Evolutionary conservation across 2,797 vertebrate species (phyloP).

Genomic region (Cynopterus sphinx): DNA sequence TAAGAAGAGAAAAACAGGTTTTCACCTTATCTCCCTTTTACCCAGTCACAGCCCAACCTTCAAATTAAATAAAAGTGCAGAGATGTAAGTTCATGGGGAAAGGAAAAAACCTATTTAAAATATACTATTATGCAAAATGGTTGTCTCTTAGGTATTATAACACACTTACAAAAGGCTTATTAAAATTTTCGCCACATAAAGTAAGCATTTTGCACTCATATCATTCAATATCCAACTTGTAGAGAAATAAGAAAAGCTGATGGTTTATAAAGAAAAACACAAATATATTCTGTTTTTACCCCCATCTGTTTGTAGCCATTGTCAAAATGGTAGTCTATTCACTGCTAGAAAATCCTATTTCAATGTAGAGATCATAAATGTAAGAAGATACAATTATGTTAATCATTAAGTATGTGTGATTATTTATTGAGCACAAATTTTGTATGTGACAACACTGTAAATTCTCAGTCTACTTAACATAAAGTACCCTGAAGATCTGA

Average conservation of each 20-base stretch:
- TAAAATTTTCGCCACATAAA: background rate
- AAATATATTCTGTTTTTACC: background rate
- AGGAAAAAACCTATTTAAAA: conserved; percentile 16
- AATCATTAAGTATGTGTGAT: background rate
- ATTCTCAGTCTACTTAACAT: background rate
- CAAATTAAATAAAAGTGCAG: background rate
- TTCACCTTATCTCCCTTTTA: background rate
- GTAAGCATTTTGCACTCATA: background rate
- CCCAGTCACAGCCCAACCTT: background rate
- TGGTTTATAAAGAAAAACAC: background rate
- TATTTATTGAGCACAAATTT: background rate
- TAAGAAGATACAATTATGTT: background rate
- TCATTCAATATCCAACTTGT: conserved; percentile 16
- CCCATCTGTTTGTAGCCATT: background rate
- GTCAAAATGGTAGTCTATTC: background rate
- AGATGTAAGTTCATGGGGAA: background rate
- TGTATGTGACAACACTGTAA: background rate
- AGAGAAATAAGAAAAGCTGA: conserved; percentile 15
- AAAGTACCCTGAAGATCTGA: background rate
- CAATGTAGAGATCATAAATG: background rate
- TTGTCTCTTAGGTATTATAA: background rate
- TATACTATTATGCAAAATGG: conserved; percentile 15
- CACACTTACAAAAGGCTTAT: background rate
- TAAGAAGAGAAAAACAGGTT: background rate
- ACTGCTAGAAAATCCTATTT: background rate